phyloP scores from a whole-genome alignment of 2,888 invertebrate genomes.

The Heliconius erato region DNA sequence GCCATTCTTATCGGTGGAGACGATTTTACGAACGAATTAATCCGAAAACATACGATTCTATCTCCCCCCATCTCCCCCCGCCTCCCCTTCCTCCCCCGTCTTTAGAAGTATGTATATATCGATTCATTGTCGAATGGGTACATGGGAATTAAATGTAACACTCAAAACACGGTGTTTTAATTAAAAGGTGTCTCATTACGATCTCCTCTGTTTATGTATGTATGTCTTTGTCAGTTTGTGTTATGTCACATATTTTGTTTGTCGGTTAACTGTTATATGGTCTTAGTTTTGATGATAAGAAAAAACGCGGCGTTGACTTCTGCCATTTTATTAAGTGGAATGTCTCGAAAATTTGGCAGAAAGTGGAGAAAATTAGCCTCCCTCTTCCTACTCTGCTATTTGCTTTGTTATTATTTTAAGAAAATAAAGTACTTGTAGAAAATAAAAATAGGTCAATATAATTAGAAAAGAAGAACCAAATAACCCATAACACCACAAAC shows the following conservation, averaged over 20 bases:
- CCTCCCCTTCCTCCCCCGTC: conserved; percentile 69
- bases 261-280: background rate
- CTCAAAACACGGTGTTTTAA: conserved; percentile 42
- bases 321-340: no score
- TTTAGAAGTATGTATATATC: conserved; percentile 70
- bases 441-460: background rate
- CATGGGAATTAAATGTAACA: conserved; percentile 59
- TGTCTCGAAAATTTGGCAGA: no score
- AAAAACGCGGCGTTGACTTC: no score
- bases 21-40: conserved; percentile 86
- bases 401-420: background rate
- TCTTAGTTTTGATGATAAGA: no score
- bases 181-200: conserved; percentile 28
- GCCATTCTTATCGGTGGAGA: conserved; percentile 85
- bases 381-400: background rate
- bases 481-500: background rate
- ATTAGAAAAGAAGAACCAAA: background rate
- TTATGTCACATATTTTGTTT: background rate
- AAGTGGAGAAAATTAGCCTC: no score
- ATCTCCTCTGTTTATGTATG: conserved; percentile 10
- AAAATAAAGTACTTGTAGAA: background rate
- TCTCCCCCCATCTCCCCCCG: conserved; percentile 75
- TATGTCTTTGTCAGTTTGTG: conserved; percentile 11
- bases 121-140: conserved; percentile 79
- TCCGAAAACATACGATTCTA: conserved; percentile 85